phyloP scores from a whole-genome alignment of 2,888 invertebrate species.

The Caenorhabditis drosophilae region DNA sequence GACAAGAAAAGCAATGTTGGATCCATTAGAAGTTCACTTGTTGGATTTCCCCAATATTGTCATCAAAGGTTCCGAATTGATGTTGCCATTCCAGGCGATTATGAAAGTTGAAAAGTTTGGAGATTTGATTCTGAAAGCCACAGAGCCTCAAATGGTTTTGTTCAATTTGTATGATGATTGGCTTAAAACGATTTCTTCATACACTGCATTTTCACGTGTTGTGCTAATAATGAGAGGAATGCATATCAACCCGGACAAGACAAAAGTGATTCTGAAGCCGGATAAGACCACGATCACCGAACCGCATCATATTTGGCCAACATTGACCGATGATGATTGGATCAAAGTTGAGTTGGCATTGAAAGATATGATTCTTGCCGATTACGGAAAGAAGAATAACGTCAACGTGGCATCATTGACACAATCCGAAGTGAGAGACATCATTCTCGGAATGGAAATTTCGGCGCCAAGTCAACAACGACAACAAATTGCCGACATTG shows the following conservation, averaged over 20 bases:
- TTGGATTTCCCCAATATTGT: slow-evolving; percentile 99
- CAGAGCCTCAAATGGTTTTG: slow-evolving; percentile 98
- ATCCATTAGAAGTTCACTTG: slow-evolving; percentile 93
- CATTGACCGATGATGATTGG: slow-evolving; percentile 96
- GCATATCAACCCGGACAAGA: slow-evolving; percentile 97
- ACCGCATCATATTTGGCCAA: slow-evolving; percentile 99
- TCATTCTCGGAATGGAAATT: slow-evolving; percentile 99
- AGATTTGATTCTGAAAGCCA: slow-evolving; percentile 96
- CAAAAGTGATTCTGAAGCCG: slow-evolving; percentile 96
- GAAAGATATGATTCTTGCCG: slow-evolving; percentile 96
- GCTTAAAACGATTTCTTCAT: slow-evolving; percentile 98
- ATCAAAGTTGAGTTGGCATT: slow-evolving; percentile 95
- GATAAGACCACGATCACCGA: slow-evolving; percentile 99
- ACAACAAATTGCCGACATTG: slow-evolving; percentile 99
- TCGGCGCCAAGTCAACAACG: slow-evolving; percentile 97
- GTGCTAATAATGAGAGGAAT: slow-evolving; percentile 93
- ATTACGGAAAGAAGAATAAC: slow-evolving; percentile 99
- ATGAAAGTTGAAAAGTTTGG: slow-evolving; percentile 90
- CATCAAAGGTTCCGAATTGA: slow-evolving; percentile 97
- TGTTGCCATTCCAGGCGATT: slow-evolving; percentile 90
- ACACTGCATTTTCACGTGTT: slow-evolving; percentile 95
- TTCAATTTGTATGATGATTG: slow-evolving; percentile 99
- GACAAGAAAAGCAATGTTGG: slow-evolving; percentile 99
- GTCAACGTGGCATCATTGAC: slow-evolving; percentile 98
- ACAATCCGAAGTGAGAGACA: slow-evolving; percentile 96